These are phyloP conservation scores for Acrocephalus kingi DNA, from an alignment of 2,113 vertebrate genomes.

Conservation along the genomic window DNA sequence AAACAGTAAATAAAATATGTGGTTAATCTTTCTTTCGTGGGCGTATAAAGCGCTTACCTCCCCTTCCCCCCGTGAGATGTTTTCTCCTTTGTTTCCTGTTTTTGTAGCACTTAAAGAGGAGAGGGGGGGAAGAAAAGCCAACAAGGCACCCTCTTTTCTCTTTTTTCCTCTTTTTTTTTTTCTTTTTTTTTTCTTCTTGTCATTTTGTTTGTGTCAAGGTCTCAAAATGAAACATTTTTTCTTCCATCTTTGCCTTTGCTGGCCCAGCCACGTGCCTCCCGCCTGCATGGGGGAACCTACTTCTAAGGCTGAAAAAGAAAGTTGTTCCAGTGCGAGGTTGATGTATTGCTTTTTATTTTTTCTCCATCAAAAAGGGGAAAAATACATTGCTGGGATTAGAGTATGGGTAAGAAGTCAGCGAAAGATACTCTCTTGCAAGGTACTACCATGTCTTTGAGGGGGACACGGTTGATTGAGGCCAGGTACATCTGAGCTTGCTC, in stretches of 20 bases:
- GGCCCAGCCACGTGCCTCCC: neutral
- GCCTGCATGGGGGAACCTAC: neutral
- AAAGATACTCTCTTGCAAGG: neutral
- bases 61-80: conserved; percentile 58
- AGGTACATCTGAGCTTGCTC: neutral
- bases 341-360: neutral
- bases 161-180: neutral
- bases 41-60: conserved; percentile 51
- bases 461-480: neutral
- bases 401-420: neutral
- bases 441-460: neutral
- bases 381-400: neutral
- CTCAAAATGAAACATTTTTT: neutral
- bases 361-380: neutral
- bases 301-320: neutral
- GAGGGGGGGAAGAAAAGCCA: neutral
- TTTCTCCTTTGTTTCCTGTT: conserved; percentile 73
- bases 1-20: conserved; percentile 65
- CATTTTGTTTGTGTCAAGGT: neutral
- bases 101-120: conserved; percentile 34
- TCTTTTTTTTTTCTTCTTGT: neutral
- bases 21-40: conserved; percentile 64
- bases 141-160: neutral
- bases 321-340: neutral
- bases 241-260: conserved; percentile 28